A percentile compares a stretch with the other conserved stretches of the same genome.
These are phyloP conservation scores for Mastomys natalensis DNA, from an alignment of 2,113 vertebrate species.

Conservation along the genomic window DNA sequence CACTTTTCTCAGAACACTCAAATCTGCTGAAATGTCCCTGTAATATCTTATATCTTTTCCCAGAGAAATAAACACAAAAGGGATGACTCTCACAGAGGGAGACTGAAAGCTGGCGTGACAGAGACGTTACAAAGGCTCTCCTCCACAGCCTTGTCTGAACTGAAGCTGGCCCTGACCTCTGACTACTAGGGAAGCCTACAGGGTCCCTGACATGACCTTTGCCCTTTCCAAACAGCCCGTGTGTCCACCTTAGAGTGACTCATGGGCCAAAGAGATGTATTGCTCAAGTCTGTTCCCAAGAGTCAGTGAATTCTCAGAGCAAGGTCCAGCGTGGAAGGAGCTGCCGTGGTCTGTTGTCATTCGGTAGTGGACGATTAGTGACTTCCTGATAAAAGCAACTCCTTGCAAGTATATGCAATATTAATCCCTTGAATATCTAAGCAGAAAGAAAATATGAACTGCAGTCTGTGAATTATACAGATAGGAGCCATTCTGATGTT, in stretches of 20 bases:
- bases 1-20: conserved; percentile 52
- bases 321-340: not conserved
- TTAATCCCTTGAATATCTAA: conserved; percentile 12
- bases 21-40: conserved; percentile 31
- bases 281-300: not conserved
- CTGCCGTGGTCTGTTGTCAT: not conserved
- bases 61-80: not conserved
- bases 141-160: not conserved
- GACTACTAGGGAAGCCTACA: not conserved
- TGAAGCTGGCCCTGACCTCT: not conserved
- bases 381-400: not conserved
- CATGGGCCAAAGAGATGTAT: not conserved
- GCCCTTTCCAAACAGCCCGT: not conserved
- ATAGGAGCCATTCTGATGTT: not conserved
- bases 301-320: not conserved
- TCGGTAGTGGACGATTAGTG: not conserved
- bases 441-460: not conserved
- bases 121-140: not conserved
- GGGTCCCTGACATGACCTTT: not conserved
- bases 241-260: not conserved
- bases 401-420: not conserved
- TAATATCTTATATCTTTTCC: conserved; percentile 1
- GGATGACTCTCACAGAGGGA: not conserved
- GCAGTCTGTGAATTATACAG: not conserved
- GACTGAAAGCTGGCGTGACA: not conserved